Base-by-base conservation (phyloP, 2,888 invertebrate genomes). In the Orthosia cruda region DNA sequence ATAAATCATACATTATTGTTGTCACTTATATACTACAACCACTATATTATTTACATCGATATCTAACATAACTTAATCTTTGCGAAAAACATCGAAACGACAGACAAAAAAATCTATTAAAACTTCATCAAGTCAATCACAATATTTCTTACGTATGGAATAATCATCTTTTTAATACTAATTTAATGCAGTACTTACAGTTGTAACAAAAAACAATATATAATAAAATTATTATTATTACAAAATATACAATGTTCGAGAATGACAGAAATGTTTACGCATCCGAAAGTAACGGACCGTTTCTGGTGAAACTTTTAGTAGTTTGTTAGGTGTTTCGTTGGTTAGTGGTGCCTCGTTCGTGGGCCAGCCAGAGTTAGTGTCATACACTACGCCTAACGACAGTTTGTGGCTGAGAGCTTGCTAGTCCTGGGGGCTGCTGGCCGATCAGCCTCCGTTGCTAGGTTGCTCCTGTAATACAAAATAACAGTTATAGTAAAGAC, bases 391-490 rank as follows among this genome's bases (percentile, higher is more conserved):
- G 83, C 69, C 63, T 63, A 70, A 50, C 80, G 81, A 66, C 59
- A 57, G 26, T 58, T 74, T 66, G 54, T 69, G 73, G 18, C 74
- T 40, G 69, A 58, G 58, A 74, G 70, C 80, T 83, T 65, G 62
- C 7, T 58, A 52, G 66, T 66, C 65, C 40, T 68, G 54, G n/a
- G 55, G 50, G 66, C 67, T 73, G 76, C 32, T 49, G 72, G 45
- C 71, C 78, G 83, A 91, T 96, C 96, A 96, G 86, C 96, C 96
- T 70, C 96, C 96, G 79, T 95, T 96, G 87, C 95, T 96, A 32
- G 96, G 95, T 88, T 95, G 95, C 76, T 96, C 96, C 96, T 96
- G 89, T 0, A 71, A 68, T 9, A 16, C 52, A 18, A 61, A 26
- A 26, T 32, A 16, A 9, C 16, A 9, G 11, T 50, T 64, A 64